A percentile compares a stretch with the other conserved stretches of the same genome.
These are phyloP conservation scores for Stegostoma tigrinum DNA, from an alignment of 2,113 vertebrate genomes.

Conservation along the genomic window DNA sequence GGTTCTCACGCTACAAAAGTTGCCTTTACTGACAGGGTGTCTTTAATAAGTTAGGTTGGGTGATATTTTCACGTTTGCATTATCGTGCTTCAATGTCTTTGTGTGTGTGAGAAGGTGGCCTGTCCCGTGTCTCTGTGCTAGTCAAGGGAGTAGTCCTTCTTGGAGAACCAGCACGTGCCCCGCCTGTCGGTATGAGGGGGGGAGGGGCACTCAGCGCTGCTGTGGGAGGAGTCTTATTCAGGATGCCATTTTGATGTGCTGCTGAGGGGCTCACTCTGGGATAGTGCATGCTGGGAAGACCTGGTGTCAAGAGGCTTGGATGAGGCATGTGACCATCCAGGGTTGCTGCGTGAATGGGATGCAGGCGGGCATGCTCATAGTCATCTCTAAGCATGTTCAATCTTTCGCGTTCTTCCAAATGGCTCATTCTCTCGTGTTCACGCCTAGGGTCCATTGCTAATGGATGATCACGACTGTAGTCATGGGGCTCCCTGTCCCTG, in stretches of 20 bases:
- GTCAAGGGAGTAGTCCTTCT: slow-evolving; percentile 89
- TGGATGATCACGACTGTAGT: slow-evolving; percentile 80
- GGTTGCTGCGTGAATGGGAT: slow-evolving; percentile 73
- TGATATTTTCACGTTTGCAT: slow-evolving; percentile 42
- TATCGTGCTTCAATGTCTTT: slow-evolving; percentile 96
- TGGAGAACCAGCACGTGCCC: slow-evolving; percentile 76
- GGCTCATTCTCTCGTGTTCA: slow-evolving; percentile 74
- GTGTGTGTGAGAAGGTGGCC: slow-evolving; percentile 77
- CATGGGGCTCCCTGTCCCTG: slow-evolving; percentile 85
- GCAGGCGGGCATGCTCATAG: slow-evolving; percentile 82
- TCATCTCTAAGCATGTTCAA: slow-evolving; percentile 87
- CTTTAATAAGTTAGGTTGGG: slow-evolving; percentile 41
- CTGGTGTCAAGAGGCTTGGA: slow-evolving; percentile 72
- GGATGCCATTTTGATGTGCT: slow-evolving; percentile 79
- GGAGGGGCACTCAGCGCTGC: slow-evolving; percentile 90
- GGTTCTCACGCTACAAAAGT: slow-evolving; percentile 36
- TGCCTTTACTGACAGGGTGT: slow-evolving; percentile 33
- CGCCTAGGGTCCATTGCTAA: slow-evolving; percentile 77
- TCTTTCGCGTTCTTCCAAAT: slow-evolving; percentile 79
- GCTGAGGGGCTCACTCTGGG: slow-evolving; percentile 79
- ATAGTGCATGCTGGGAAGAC: slow-evolving; percentile 93
- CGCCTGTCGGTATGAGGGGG: slow-evolving; percentile 85
- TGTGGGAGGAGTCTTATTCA: slow-evolving; percentile 87
- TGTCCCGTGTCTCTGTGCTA: slow-evolving; percentile 78
- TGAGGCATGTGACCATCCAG: slow-evolving; percentile 85